Evolutionary conservation across 2,888 invertebrate genomes (phyloP).

Genomic region (Hydropsyche betteni): DNA sequence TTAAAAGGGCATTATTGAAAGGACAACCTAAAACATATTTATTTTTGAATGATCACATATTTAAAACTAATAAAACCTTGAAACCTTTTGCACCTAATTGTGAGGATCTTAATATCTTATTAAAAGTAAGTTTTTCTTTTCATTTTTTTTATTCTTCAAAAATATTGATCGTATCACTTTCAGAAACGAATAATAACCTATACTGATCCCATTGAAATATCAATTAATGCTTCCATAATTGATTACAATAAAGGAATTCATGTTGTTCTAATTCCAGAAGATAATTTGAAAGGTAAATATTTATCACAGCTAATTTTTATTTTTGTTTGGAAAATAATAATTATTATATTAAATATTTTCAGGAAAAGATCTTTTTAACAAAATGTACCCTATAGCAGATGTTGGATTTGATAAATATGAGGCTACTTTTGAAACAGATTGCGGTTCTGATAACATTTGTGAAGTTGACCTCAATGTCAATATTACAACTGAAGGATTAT

Average conservation of each 20-base stretch:
- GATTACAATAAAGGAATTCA: slow-evolving; percentile 1
- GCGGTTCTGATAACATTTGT: slow-evolving; percentile 55
- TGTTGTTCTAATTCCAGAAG: neutral
- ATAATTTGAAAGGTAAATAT: too few species aligned
- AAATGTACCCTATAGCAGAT: slow-evolving; percentile 7
- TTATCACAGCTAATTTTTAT: too few species aligned
- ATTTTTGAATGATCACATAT: too few species aligned
- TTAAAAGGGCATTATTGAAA: too few species aligned
- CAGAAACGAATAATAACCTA: slow-evolving; percentile 54
- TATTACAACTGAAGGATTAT: slow-evolving; percentile 38
- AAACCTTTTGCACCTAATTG: too few species aligned
- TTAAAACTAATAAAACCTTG: too few species aligned
- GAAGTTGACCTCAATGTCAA: slow-evolving; percentile 53
- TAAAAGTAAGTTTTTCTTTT: too few species aligned
- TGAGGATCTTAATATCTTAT: too few species aligned
- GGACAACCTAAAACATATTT: too few species aligned
- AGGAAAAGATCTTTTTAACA: slow-evolving; percentile 31
- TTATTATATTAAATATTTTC: neutral
- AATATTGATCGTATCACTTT: neutral
- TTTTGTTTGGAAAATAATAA: too few species aligned
- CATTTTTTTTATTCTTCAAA: too few species aligned
- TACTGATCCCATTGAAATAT: slow-evolving; percentile 54
- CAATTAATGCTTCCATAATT: slow-evolving; percentile 33
- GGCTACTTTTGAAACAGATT: slow-evolving; percentile 54
- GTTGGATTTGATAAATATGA: neutral